Conservation (phyloP, 2,888 invertebrate species). For the Amphimallon solstitiale region DNA sequence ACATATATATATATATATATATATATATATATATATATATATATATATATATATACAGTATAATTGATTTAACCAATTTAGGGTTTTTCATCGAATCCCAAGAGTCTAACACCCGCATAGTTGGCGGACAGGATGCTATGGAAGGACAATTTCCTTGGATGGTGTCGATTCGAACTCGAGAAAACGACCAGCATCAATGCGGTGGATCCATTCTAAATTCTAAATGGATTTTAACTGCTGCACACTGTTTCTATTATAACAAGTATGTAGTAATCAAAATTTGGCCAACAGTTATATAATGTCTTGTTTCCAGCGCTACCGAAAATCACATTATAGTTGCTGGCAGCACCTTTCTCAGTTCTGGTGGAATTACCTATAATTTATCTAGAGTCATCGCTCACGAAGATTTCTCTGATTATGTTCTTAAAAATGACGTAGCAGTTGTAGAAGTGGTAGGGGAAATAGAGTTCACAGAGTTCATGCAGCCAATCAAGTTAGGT, state of each 20-base stretch:
- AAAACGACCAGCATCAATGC: conserved; percentile 67
- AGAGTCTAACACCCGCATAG: no score
- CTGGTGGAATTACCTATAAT: conserved; percentile 51
- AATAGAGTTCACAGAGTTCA: no score
- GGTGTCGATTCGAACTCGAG: conserved; percentile 64
- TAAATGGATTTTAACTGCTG: no score
- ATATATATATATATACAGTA: no score
- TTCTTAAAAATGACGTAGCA: conserved; percentile 42
- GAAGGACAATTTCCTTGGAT: no score
- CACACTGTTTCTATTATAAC: conserved; percentile 54
- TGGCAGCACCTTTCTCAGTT: conserved; percentile 53
- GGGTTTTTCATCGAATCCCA: no score
- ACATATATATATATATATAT: no score
- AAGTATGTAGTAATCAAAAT: no score
- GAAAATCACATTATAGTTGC: conserved; percentile 47
- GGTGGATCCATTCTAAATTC: conserved; percentile 70
- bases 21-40: no score
- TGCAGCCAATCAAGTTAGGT: conserved; percentile 51
- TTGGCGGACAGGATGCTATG: conserved; percentile 67
- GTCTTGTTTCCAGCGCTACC: neutral
- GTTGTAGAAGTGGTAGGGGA: conserved; percentile 31
- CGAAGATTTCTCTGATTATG: conserved; percentile 29
- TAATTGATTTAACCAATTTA: no score
- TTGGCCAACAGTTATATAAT: no score
- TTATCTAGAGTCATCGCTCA: conserved; percentile 48